Conservation (phyloP, 2,888 invertebrate genomes). For the Phymatocera aterrima region DNA sequence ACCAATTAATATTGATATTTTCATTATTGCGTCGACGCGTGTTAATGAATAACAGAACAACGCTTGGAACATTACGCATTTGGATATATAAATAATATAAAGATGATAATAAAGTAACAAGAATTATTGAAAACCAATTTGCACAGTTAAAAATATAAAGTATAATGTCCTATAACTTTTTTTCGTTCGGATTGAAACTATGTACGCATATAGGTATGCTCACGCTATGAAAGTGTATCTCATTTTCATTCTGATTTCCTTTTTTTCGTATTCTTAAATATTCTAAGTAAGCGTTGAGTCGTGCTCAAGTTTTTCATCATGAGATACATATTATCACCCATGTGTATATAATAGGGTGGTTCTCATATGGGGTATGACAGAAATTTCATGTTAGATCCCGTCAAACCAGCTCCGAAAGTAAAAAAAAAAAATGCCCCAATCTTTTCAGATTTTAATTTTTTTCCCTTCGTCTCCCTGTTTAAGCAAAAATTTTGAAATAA, state of each 20-base stretch:
- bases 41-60: background rate
- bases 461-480: no score
- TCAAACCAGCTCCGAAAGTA: no score
- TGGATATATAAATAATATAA: no score
- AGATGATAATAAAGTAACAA: conserved; percentile 1
- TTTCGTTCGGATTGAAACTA: conserved; percentile 10
- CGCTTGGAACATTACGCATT: background rate
- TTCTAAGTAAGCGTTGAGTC: conserved; percentile 32
- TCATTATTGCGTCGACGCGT: no score
- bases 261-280: conserved; percentile 2
- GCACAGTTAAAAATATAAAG: conserved; percentile 21
- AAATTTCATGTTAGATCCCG: no score
- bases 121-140: background rate
- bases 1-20: no score
- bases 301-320: conserved; percentile 36
- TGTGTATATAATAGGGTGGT: no score
- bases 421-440: no score
- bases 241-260: background rate
- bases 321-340: conserved; percentile 24
- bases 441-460: no score
- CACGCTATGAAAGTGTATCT: background rate
- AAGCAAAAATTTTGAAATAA: no score
- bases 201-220: conserved; percentile 8
- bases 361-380: no score
- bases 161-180: background rate